Percentiles rank a stretch among this genome's conserved stretches.
These are phyloP conservation scores for Eufriesea mexicana DNA, from an alignment of 1,140 invertebrate genomes.

Conservation along the genomic window DNA sequence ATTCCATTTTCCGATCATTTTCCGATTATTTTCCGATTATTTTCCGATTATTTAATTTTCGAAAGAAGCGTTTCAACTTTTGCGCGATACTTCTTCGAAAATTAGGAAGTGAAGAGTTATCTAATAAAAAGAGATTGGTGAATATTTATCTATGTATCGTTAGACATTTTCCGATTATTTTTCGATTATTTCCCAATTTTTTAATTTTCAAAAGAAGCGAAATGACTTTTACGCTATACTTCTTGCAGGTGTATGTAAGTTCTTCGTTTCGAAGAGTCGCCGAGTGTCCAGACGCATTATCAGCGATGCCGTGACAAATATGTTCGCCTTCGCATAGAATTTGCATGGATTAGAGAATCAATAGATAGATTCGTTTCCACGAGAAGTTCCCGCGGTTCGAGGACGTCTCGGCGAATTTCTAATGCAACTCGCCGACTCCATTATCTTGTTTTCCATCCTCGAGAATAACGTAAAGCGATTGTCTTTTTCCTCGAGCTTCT, in stretches of 20 bases:
- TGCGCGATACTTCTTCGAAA: too few relatives aligned
- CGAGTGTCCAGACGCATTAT: background rate
- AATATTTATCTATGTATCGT: too few relatives aligned
- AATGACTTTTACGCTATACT: background rate
- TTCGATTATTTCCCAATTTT: too few relatives aligned
- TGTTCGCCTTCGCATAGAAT: slow-evolving; percentile 22
- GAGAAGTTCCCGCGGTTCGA: background rate
- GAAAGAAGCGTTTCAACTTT: background rate
- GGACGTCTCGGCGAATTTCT: slow-evolving; percentile 11
- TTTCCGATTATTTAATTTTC: background rate
- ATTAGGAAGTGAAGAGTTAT: too few relatives aligned
- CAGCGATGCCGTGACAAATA: slow-evolving; percentile 27
- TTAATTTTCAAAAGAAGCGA: background rate
- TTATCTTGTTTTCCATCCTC: slow-evolving; percentile 7
- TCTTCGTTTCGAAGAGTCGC: background rate
- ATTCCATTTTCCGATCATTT: too few relatives aligned
- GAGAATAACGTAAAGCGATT: too few relatives aligned
- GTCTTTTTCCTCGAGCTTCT: too few relatives aligned
- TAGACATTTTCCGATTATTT: background rate
- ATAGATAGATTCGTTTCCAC: slow-evolving; percentile 21
- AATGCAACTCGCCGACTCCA: background rate
- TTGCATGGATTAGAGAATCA: slow-evolving; percentile 33
- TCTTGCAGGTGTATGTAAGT: too few relatives aligned
- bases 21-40: background rate
- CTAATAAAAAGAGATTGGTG: too few relatives aligned